Base-by-base conservation (phyloP, 2,113 vertebrate species). In the Myrmecophaga tridactyla region DNA sequence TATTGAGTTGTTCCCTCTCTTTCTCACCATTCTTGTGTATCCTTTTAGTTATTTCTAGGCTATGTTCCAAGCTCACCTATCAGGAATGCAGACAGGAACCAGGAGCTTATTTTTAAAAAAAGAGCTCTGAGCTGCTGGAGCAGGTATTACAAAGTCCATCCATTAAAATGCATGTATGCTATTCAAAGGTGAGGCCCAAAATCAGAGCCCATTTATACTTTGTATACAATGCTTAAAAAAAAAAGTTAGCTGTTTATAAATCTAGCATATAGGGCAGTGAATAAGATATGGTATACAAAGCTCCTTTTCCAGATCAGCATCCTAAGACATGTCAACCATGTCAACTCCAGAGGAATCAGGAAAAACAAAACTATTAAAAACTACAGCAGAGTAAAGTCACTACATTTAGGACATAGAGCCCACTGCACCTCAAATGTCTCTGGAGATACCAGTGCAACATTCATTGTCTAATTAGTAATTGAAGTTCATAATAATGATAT, bases 321-420 rank as follows among this genome's bases (percentile, higher is more conserved):
- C 80, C 69, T 75, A 53, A 84, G 75, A 94, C 43, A 34, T 90
- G 27, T 56, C 69, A 87, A 94, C 65, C 90, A 31, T 46, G 58
- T 80, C 62, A 84, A 31, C 63, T 67, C 60, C 9, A 56, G 43
- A 76, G 10, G 34, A 63, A 31, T 41, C 18, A 39, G 83, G 56
- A 60, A 90, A 83, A 95, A 70, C n/a, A 34, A 81, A 72, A 92
- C 75, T 41, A 62, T 25, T 73, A 70, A 92, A 60, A 75, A 56
- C 7, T 34, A 31, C 41, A 72, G 17, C 56, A 77, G 29, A 21
- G 12, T 17, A 21, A 77, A 36, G 15, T 89, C 43, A 90, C 34
- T 80, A n/a, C 65, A 90, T 31, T 82, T 27, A 69, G 29, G 51
- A 72, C 20, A 39, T 43, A 83, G 1, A 48, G 14, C 11, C 10